Conservation (phyloP, 2,797 vertebrate species). For the Cirrhinus mrigala region DNA sequence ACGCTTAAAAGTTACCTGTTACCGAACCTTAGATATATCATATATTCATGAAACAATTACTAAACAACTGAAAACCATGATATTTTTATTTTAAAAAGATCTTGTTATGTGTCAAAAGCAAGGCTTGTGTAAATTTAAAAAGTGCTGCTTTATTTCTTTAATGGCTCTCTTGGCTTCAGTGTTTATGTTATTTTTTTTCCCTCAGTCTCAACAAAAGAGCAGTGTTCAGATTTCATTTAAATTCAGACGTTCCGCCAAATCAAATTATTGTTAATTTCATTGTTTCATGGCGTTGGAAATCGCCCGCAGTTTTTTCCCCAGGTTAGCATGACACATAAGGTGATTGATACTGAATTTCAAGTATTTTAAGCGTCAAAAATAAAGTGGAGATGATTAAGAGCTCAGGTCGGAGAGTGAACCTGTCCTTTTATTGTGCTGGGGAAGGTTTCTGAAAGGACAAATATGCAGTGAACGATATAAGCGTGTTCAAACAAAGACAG, state of each 20-base stretch:
- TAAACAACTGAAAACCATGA: background rate
- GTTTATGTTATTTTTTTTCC: background rate
- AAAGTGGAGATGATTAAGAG: constrained; percentile 39
- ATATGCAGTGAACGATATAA: constrained; percentile 18
- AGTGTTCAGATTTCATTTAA: constrained; percentile 5
- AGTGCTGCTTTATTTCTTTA: constrained; percentile 12
- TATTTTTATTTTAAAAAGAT: constrained; percentile 8
- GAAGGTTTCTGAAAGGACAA: constrained; percentile 8
- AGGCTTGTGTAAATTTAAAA: background rate
- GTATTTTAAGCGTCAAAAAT: constrained; percentile 7
- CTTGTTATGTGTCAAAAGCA: background rate
- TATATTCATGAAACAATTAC: background rate
- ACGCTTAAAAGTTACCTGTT: background rate
- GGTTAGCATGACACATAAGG: background rate
- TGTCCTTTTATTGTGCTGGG: background rate
- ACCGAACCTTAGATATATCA: background rate
- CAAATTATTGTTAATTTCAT: constrained; percentile 11
- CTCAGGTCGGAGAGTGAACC: background rate
- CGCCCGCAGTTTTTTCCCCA: background rate
- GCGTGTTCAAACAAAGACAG: constrained; percentile 48
- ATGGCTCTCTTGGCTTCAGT: constrained; percentile 1
- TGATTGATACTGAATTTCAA: constrained; percentile 15
- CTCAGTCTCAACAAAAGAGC: background rate
- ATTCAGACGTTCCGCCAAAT: background rate
- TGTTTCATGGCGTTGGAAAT: background rate